phyloP scores from a whole-genome alignment of 2,113 vertebrate species.

The Bos javanicus region DNA sequence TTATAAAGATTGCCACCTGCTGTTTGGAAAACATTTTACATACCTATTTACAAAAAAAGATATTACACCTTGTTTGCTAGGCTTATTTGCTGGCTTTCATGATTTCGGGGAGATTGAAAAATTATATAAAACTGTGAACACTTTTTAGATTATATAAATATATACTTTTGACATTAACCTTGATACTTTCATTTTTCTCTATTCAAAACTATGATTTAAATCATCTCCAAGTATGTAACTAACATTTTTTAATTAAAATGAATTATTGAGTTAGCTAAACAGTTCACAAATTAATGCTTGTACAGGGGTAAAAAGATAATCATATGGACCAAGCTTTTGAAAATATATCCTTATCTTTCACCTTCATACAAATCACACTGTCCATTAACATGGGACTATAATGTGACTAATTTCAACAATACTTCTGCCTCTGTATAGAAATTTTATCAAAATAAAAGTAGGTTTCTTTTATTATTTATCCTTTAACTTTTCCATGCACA shows the following conservation, averaged over 20 bases:
- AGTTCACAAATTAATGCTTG: background rate
- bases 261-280: background rate
- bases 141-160: background rate
- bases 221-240: background rate
- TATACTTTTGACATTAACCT: background rate
- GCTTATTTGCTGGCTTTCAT: slow-evolving; percentile 44
- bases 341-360: background rate
- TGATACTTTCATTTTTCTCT: slow-evolving; percentile 9
- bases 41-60: slow-evolving; percentile 66
- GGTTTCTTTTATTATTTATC: background rate
- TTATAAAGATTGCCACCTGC: slow-evolving; percentile 87
- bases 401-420: background rate
- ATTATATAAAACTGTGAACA: background rate
- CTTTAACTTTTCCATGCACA: background rate
- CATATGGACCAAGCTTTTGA: background rate
- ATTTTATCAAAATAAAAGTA: background rate
- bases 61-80: background rate
- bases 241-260: background rate
- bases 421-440: background rate
- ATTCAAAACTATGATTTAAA: background rate
- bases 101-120: slow-evolving; percentile 35
- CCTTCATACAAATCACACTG: background rate
- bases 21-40: slow-evolving; percentile 85
- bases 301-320: background rate
- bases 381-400: background rate